Conservation (phyloP, 1,140 invertebrate species). For the Tetragnatha versicolor region DNA sequence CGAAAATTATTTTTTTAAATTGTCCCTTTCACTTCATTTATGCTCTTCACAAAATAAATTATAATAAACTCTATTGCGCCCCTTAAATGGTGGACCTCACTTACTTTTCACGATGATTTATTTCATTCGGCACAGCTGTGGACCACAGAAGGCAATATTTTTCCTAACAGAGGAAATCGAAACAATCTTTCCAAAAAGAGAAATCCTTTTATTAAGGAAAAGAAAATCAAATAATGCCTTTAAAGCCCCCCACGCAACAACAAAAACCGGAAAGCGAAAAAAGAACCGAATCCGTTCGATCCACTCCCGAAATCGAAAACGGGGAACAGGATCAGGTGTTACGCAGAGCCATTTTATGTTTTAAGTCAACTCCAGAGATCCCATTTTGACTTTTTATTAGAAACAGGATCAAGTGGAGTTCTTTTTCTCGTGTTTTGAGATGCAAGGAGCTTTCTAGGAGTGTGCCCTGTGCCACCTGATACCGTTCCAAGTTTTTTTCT, state of each 20-base stretch:
- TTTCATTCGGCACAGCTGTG: no score
- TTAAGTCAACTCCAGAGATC: constrained; percentile 26
- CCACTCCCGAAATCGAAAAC: not conserved
- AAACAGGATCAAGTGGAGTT: not conserved
- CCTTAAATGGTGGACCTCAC: no score
- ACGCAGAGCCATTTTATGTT: not conserved
- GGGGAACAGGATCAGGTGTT: constrained; percentile 11
- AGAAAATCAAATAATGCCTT: not conserved
- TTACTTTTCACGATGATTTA: no score
- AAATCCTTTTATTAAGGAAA: not conserved
- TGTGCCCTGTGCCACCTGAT: not conserved
- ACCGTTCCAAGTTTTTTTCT: no score
- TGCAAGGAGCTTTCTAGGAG: not conserved
- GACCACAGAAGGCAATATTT: not conserved
- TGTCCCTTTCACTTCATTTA: no score
- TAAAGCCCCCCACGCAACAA: not conserved
- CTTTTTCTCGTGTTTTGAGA: not conserved
- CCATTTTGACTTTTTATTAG: constrained; percentile 1
- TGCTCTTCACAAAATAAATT: no score
- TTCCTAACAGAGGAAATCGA: not conserved
- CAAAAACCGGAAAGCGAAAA: not conserved
- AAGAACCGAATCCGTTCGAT: not conserved
- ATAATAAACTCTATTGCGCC: no score
- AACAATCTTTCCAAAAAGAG: not conserved
- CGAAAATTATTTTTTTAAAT: no score